Evolutionary conservation across 64 coral and sea anemone genomes (phyloP).

Genomic region (Acropora yongei): DNA sequence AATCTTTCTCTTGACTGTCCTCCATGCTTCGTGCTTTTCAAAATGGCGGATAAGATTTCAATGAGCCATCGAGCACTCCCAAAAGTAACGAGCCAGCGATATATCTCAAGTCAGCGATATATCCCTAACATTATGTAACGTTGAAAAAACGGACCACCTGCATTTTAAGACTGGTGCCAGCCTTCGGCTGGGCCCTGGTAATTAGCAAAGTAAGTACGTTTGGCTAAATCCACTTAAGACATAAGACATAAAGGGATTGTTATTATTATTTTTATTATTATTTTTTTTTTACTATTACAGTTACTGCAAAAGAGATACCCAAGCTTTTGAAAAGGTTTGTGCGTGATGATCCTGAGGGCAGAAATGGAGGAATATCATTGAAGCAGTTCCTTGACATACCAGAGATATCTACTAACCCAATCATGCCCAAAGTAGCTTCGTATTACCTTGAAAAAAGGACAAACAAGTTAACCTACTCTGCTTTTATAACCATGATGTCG

Average conservation of each 20-base stretch:
- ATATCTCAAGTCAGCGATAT: no score
- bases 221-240: no score
- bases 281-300: conserved; percentile 17
- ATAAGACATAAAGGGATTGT: not conserved
- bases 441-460: conserved; percentile 30
- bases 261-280: not conserved
- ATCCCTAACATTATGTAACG: no score
- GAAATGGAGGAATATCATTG: conserved; percentile 19
- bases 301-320: conserved; percentile 43
- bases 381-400: conserved; percentile 60
- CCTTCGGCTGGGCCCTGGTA: no score
- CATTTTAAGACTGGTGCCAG: no score
- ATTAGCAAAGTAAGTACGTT: no score
- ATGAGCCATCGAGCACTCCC: no score
- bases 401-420: conserved; percentile 60
- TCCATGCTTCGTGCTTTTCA: no score
- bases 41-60: no score
- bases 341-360: conserved; percentile 46
- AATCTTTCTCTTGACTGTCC: no score
- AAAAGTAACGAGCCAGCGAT: no score
- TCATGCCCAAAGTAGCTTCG: conserved; percentile 56
- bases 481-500: conserved; percentile 56
- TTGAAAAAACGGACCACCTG: no score
- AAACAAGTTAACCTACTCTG: not conserved
- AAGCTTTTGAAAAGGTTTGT: conserved; percentile 57